A percentile compares a stretch with the other conserved stretches of the same genome.
These are phyloP conservation scores for Lepidothrix coronata DNA, from an alignment of 2,113 vertebrate genomes.

Conservation along the genomic window DNA sequence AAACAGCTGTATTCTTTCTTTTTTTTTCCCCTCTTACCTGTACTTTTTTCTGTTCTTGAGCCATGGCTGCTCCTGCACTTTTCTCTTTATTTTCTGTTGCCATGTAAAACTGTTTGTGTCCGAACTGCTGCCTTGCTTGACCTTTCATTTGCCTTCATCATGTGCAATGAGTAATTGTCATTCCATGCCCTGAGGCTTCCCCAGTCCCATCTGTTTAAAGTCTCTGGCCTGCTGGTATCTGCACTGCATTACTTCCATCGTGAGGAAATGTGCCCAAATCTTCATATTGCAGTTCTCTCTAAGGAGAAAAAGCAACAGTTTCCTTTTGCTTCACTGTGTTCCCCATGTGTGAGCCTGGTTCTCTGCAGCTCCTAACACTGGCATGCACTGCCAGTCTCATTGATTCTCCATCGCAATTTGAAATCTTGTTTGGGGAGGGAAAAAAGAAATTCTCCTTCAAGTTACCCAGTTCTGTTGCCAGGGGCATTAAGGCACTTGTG, in stretches of 20 bases:
- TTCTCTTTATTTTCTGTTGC: neutral
- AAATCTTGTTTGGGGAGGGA: neutral
- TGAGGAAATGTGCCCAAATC: neutral
- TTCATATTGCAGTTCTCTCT: neutral
- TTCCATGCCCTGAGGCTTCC: neutral
- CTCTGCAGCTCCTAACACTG: neutral
- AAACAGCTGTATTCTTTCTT: neutral
- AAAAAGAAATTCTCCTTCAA: neutral
- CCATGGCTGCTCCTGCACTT: neutral
- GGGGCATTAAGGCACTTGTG: neutral
- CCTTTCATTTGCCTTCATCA: conserved; percentile 22
- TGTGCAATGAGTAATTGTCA: neutral
- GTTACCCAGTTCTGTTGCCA: neutral
- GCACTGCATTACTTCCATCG: neutral
- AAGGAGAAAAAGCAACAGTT: neutral
- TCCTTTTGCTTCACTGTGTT: neutral
- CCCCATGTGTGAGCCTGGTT: neutral
- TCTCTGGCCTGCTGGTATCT: neutral
- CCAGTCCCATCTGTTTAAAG: neutral
- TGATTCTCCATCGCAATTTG: neutral
- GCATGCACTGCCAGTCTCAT: neutral
- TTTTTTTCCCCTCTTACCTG: neutral
- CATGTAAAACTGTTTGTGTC: neutral
- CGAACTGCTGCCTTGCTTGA: neutral
- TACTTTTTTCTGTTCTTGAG: neutral